Evolutionary conservation across 2,113 vertebrate species (phyloP), one percentile per base, ranked within the genome.

Genomic region (Aegithalos caudatus): DNA sequence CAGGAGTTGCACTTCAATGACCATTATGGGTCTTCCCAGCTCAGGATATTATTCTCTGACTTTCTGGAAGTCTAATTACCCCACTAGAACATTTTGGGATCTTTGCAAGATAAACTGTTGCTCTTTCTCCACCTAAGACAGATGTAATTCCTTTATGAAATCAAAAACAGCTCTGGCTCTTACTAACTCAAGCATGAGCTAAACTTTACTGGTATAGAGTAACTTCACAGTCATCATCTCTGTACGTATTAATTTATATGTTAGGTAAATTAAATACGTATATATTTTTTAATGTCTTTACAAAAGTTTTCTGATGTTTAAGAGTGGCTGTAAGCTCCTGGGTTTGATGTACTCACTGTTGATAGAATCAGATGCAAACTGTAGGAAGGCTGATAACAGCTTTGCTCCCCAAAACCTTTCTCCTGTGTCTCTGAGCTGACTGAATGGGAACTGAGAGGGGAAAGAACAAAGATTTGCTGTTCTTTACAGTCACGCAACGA

Each of bases 391-490:
- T 74, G 95, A 96, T 95, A 97, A 96, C 74, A 3, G 78, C 33
- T 67, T 60, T 90, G 85, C 40, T 90, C 92, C 90, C 88, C 79
- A 81, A 95, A 97, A 94, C 78, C 76, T 96, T 94, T 82, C 91
- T 81, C 45, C 87, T 50, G 3, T 56, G 76, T 86, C 87, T 93
- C 92, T 90, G 85, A 82, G 69, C 40, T 56, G 82, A 70, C 64
- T 56, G 93, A 94, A 91, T 28, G 85, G 74, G 81, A 97, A 86
- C 58, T 3, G 44, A 86, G 91, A 73, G 60, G 79, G 81, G 76
- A 95, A 77, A 88, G 85, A 96, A 96, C 93, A 96, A 96, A 96
- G 93, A 94, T 96, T 86, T 95, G 94, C 92, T 96, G 95, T 86
- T 94, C 88, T 94, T 93, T 94, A 92, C 90, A 96, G 96, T 96